phyloP scores from a whole-genome alignment of 2,888 invertebrate species.

The Hypsopygia costalis region DNA sequence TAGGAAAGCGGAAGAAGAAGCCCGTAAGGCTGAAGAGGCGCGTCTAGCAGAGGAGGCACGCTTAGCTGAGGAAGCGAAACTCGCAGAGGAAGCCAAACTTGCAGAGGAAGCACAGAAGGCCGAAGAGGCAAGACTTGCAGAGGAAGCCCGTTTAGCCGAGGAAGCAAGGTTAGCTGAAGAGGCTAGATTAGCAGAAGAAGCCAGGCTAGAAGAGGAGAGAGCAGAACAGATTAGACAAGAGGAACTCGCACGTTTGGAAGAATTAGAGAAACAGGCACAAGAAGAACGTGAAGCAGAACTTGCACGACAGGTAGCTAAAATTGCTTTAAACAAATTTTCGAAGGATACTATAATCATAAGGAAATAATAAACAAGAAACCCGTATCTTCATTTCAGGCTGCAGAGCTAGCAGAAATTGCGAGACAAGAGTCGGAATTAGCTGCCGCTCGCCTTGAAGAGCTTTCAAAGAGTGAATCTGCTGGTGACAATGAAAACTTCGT shows the following conservation, averaged over 20 bases:
- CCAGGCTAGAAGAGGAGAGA: constrained; percentile 65
- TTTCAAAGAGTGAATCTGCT: constrained; percentile 64
- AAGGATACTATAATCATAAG: neutral
- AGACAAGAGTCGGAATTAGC: constrained; percentile 80
- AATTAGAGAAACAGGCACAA: constrained; percentile 81
- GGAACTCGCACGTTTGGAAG: constrained; percentile 77
- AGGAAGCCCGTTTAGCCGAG: constrained; percentile 62
- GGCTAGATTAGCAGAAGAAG: constrained; percentile 67
- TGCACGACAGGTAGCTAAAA: constrained; percentile 79
- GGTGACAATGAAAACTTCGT: constrained; percentile 57
- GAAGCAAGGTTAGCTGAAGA: constrained; percentile 67
- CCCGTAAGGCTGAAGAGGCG: constrained; percentile 65
- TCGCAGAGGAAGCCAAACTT: constrained; percentile 13
- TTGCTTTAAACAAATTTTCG: neutral
- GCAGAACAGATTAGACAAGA: constrained; percentile 79
- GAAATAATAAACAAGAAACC: too few species aligned
- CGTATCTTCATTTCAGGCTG: constrained; percentile 82
- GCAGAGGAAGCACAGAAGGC: constrained; percentile 62
- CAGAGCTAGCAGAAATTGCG: constrained; percentile 84
- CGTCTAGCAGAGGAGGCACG: constrained; percentile 64
- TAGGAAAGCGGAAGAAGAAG: constrained; percentile 70
- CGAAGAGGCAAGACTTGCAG: constrained; percentile 57
- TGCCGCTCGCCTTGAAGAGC: constrained; percentile 81
- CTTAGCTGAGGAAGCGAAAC: constrained; percentile 59
- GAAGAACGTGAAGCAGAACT: constrained; percentile 84